Evolutionary conservation across 2,797 vertebrate species (phyloP).

Genomic region (Sebastes elongatus): DNA sequence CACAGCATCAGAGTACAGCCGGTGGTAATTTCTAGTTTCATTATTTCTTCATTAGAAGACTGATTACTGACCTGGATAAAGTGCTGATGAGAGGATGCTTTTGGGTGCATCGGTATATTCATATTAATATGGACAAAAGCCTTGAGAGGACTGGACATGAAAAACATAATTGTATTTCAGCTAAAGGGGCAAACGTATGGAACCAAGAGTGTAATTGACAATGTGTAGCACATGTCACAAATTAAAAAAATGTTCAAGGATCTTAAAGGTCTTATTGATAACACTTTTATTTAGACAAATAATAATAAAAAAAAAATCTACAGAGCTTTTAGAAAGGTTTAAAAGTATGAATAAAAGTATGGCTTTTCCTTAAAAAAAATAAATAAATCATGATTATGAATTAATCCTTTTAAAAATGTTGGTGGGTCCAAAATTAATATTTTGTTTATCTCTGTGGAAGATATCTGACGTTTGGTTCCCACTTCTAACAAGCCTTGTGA

Average conservation of each 20-base stretch:
- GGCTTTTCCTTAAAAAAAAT: no score
- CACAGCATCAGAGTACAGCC: constrained; percentile 26
- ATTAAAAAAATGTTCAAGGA: background rate
- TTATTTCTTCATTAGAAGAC: constrained; percentile 13
- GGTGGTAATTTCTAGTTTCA: constrained; percentile 3
- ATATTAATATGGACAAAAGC: background rate
- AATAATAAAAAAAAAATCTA: no score
- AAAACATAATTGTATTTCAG: background rate
- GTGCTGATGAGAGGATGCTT: background rate
- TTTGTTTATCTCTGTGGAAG: no score
- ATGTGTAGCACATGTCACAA: background rate
- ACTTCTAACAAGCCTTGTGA: no score
- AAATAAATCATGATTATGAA: no score
- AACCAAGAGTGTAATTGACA: background rate
- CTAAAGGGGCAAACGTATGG: background rate
- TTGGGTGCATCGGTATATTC: background rate
- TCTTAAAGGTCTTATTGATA: background rate
- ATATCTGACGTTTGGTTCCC: no score
- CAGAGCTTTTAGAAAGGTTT: no score
- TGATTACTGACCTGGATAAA: background rate
- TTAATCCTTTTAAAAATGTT: no score
- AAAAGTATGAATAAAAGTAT: no score
- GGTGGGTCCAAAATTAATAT: rapidly evolving
- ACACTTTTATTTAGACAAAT: no score
- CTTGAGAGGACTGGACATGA: background rate